Percentiles rank a stretch among this genome's conserved stretches.
Evolutionary conservation across 2,797 vertebrate genomes (phyloP).

Genomic region (Emydoidea blandingii): DNA sequence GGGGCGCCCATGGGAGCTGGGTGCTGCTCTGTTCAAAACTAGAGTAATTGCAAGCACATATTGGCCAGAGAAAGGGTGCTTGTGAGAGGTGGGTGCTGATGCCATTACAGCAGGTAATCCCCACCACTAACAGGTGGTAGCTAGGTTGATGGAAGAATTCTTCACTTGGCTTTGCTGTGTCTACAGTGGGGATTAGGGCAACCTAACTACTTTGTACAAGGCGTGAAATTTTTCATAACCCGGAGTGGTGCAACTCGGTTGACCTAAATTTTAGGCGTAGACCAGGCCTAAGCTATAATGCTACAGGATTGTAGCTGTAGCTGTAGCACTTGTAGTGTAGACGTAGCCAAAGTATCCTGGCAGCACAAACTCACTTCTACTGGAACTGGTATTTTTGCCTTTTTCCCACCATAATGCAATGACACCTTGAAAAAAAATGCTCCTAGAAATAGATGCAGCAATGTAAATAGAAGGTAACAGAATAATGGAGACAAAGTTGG

Average conservation of each 20-base stretch:
- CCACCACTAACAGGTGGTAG: background rate
- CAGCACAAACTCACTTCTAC: constrained; percentile 4
- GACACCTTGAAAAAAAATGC: background rate
- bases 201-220: background rate
- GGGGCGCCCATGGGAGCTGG: no score
- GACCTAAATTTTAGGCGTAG: background rate
- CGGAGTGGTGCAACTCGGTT: background rate
- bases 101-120: no score
- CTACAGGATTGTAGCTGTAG: background rate
- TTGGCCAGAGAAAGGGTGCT: no score
- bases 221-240: background rate
- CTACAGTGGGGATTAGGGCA: background rate
- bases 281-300: background rate
- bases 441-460: background rate
- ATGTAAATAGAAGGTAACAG: background rate
- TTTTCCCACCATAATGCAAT: background rate
- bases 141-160: background rate
- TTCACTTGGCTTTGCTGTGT: background rate
- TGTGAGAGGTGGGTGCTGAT: no score
- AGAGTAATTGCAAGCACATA: no score
- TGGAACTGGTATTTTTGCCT: rapidly evolving
- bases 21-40: no score
- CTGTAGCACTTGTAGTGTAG: background rate
- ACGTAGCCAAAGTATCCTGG: background rate
- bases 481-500: constrained; percentile 35